These are phyloP conservation scores for Andrena fulva DNA, from an alignment of 2,888 invertebrate genomes.

Conservation along the genomic window DNA sequence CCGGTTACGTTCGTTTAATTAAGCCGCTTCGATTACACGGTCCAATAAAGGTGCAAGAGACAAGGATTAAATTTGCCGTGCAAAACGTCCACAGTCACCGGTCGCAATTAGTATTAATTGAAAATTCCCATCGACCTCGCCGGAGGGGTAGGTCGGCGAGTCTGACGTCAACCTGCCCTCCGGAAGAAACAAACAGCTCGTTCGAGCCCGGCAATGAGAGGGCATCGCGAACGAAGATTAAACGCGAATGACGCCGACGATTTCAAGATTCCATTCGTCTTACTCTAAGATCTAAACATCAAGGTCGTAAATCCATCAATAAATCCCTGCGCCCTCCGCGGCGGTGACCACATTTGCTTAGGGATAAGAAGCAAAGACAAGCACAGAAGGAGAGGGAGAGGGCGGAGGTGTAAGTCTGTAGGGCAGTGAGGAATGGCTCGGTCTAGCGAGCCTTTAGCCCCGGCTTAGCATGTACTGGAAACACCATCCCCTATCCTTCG, in stretches of 20 bases:
- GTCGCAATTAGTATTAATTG: constrained; percentile 53
- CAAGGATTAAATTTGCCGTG: constrained; percentile 40
- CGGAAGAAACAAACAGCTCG: constrained; percentile 46
- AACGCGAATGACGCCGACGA: constrained; percentile 63
- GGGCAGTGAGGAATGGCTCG: constrained; percentile 84
- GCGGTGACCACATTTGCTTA: constrained; percentile 81
- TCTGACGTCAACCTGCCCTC: constrained; percentile 27
- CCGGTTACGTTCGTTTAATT: constrained; percentile 47
- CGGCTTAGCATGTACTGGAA: constrained; percentile 83
- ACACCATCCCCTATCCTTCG: constrained; percentile 83
- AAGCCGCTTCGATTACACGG: constrained; percentile 31
- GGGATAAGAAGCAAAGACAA: constrained; percentile 84
- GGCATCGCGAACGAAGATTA: constrained; percentile 55
- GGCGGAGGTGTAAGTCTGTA: constrained; percentile 78
- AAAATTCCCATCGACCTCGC: constrained; percentile 23
- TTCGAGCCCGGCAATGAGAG: background rate
- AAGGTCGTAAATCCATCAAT: constrained; percentile 82
- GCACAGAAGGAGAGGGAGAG: constrained; percentile 64
- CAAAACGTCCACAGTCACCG: constrained; percentile 47
- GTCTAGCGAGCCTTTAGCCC: constrained; percentile 84
- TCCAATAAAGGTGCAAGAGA: constrained; percentile 27
- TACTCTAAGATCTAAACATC: constrained; percentile 74
- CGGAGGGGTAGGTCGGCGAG: no score
- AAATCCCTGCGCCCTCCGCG: constrained; percentile 79
- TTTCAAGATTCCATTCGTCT: constrained; percentile 74